These are phyloP conservation scores for Aromia moschata DNA, from an alignment of 2,888 invertebrate species.

Conservation along the genomic window DNA sequence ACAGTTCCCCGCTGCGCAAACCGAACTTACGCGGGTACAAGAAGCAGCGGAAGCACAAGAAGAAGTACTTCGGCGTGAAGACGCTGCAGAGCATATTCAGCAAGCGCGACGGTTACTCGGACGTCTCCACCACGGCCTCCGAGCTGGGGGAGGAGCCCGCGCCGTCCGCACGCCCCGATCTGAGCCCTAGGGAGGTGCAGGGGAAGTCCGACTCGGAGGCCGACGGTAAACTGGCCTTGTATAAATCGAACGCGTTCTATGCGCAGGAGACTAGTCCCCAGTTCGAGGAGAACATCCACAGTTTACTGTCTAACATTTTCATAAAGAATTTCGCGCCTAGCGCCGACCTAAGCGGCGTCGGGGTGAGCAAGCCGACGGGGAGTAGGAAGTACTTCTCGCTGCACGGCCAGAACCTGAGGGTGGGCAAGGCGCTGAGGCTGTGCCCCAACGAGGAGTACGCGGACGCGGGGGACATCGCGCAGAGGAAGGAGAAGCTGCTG, in stretches of 20 bases:
- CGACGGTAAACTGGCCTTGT: conserved; percentile 15
- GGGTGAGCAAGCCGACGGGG: conserved; percentile 47
- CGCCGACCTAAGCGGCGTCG: conserved; percentile 22
- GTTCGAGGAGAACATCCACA: conserved; percentile 62
- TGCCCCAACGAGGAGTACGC: conserved; percentile 59
- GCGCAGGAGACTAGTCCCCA: conserved; percentile 57
- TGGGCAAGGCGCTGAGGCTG: conserved; percentile 60
- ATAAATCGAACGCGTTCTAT: conserved; percentile 29
- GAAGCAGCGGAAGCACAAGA: conserved; percentile 61
- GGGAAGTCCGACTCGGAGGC: conserved; percentile 12
- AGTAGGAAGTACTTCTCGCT: conserved; percentile 59
- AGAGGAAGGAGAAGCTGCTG: conserved; percentile 60
- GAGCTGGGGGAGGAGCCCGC: conserved; percentile 54
- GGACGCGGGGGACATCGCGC: conserved; percentile 54
- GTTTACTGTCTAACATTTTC: conserved; percentile 61
- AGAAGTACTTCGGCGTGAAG: conserved; percentile 66
- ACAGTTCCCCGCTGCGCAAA: conserved; percentile 68
- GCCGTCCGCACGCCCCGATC: not conserved
- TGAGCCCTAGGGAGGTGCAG: not conserved
- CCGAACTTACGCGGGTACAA: conserved; percentile 61
- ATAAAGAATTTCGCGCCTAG: conserved; percentile 53
- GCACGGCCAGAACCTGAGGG: conserved; percentile 58
- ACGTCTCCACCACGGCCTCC: conserved; percentile 62
- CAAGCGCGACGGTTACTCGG: conserved; percentile 61
- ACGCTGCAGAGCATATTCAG: conserved; percentile 62